A percentile compares a stretch with the other conserved stretches of the same genome.
phyloP scores from a whole-genome alignment of 2,888 invertebrate genomes.

The Trilocha varians region DNA sequence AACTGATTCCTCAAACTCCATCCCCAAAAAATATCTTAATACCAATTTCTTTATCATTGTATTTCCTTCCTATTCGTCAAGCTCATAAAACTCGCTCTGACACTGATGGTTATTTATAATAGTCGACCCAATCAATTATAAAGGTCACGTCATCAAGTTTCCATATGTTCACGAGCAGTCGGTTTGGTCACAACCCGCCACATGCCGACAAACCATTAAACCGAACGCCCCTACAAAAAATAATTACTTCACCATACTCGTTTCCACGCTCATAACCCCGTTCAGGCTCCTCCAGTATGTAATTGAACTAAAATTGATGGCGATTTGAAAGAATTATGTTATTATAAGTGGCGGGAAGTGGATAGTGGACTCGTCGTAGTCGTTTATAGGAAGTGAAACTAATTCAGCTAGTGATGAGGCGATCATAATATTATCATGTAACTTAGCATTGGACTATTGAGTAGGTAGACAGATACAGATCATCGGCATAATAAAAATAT shows the following conservation, averaged over 20 bases:
- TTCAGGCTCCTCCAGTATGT: neutral
- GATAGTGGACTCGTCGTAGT: neutral
- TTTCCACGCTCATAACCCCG: constrained; percentile 37
- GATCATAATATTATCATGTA: no score
- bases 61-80: no score
- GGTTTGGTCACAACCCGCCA: constrained; percentile 26
- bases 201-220: constrained; percentile 59
- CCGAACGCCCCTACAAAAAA: constrained; percentile 58
- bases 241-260: constrained; percentile 62
- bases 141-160: constrained; percentile 28
- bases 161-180: constrained; percentile 41
- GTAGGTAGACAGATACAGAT: no score
- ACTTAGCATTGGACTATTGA: no score
- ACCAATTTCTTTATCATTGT: no score
- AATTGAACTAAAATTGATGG: neutral
- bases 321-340: neutral
- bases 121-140: constrained; percentile 14
- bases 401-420: no score
- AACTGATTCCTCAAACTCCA: no score
- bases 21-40: no score
- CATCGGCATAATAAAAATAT: no score
- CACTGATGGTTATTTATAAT: neutral
- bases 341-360: neutral
- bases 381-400: neutral
- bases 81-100: neutral